Percentiles rank a stretch among this genome's conserved stretches.
Conservation (phyloP, 2,113 vertebrate species). For the Empidonax alnorum region DNA sequence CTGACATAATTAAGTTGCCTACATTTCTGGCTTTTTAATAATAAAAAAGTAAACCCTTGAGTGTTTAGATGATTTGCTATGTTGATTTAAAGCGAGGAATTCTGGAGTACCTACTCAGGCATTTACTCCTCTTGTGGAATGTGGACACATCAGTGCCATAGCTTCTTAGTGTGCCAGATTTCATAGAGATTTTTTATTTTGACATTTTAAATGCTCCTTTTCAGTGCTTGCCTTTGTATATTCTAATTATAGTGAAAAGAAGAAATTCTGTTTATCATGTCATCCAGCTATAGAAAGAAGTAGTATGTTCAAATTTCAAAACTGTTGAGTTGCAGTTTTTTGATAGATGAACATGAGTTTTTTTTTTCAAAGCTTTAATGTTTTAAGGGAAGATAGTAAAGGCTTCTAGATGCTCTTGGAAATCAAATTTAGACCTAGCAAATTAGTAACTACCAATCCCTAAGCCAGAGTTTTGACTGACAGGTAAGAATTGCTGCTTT, state of each 20-base stretch:
- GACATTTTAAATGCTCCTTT: background rate
- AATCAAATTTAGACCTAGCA: background rate
- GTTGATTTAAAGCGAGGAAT: constrained; percentile 27
- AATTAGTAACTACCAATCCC: background rate
- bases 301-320: background rate
- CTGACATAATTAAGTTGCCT: constrained; percentile 47
- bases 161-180: background rate
- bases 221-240: background rate
- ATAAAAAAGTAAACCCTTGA: constrained; percentile 20
- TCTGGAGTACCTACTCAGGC: background rate
- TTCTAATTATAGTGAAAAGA: background rate
- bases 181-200: background rate
- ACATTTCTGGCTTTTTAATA: constrained; percentile 22
- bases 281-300: background rate
- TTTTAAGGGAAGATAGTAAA: background rate
- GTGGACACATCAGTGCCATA: background rate
- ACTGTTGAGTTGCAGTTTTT: background rate
- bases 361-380: background rate
- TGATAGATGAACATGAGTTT: background rate
- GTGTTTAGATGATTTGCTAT: constrained; percentile 31
- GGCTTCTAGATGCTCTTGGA: background rate
- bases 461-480: background rate
- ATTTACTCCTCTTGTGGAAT: background rate
- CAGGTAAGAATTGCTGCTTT: background rate
- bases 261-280: background rate